Evolutionary conservation across 2,888 invertebrate species (phyloP).

Genomic region (Netelia virgata): DNA sequence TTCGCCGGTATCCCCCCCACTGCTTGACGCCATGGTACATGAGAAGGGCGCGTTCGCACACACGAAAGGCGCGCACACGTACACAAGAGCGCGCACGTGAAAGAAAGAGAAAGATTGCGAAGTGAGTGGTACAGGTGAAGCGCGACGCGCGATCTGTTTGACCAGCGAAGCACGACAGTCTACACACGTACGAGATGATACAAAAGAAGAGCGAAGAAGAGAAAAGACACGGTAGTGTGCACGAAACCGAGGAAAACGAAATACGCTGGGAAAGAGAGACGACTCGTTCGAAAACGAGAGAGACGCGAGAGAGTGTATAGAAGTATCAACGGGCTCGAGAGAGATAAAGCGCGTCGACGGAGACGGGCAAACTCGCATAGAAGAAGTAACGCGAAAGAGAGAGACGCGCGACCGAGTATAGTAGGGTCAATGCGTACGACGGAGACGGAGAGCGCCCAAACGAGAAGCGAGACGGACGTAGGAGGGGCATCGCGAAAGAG

Average conservation of each 20-base stretch:
- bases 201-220: background rate
- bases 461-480: background rate
- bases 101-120: conserved; percentile 38
- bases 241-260: no score
- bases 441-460: background rate
- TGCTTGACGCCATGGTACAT: conserved; percentile 55
- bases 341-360: background rate
- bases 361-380: no score
- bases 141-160: conserved; percentile 44
- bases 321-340: conserved; percentile 54
- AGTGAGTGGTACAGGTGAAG: conserved; percentile 59
- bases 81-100: conserved; percentile 41
- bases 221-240: conserved; percentile 58
- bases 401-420: background rate
- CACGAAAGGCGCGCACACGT: conserved; percentile 15
- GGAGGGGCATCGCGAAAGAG: background rate
- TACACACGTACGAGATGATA: conserved; percentile 1
- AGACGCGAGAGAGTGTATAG: conserved; percentile 44
- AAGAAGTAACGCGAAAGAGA: background rate
- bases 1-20: conserved; percentile 53
- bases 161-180: conserved; percentile 39
- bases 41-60: conserved; percentile 30
- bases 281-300: no score
- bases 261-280: no score
- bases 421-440: background rate